Evolutionary conservation across 2,113 vertebrate species (phyloP).

Genomic region (Pterophyllum scalare): DNA sequence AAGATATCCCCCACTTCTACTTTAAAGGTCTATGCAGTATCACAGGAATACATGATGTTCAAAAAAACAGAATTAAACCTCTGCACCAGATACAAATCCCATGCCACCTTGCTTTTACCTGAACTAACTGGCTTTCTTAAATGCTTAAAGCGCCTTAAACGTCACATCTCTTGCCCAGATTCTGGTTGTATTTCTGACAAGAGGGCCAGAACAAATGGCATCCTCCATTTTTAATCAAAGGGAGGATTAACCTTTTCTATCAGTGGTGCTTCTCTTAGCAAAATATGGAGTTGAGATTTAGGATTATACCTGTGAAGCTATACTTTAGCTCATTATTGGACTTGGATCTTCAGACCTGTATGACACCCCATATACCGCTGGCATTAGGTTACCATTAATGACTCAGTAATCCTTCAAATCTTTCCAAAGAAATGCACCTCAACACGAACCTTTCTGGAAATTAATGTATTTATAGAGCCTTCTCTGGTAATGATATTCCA

Average conservation of each 20-base stretch:
- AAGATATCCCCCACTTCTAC: background rate
- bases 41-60: background rate
- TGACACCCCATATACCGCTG: slow-evolving; percentile 46
- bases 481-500: slow-evolving; percentile 39
- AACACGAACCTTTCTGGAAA: slow-evolving; percentile 45
- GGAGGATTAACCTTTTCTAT: slow-evolving; percentile 64
- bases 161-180: slow-evolving; percentile 11
- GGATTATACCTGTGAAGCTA: slow-evolving; percentile 59
- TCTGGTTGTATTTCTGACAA: slow-evolving; percentile 39
- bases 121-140: slow-evolving; percentile 11
- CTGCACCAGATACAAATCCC: slow-evolving; percentile 2
- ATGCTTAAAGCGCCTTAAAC: background rate
- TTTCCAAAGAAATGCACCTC: slow-evolving; percentile 51
- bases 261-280: slow-evolving; percentile 18
- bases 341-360: slow-evolving; percentile 51
- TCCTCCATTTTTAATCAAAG: slow-evolving; percentile 59
- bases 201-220: slow-evolving; percentile 44
- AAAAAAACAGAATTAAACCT: background rate
- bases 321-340: slow-evolving; percentile 63
- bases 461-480: slow-evolving; percentile 44
- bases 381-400: slow-evolving; percentile 59
- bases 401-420: slow-evolving; percentile 67
- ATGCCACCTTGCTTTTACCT: background rate
- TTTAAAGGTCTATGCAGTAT: background rate
- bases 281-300: slow-evolving; percentile 52